Evolutionary conservation across 2,888 invertebrate genomes (phyloP).

Genomic region (Cataglyphis livida): DNA sequence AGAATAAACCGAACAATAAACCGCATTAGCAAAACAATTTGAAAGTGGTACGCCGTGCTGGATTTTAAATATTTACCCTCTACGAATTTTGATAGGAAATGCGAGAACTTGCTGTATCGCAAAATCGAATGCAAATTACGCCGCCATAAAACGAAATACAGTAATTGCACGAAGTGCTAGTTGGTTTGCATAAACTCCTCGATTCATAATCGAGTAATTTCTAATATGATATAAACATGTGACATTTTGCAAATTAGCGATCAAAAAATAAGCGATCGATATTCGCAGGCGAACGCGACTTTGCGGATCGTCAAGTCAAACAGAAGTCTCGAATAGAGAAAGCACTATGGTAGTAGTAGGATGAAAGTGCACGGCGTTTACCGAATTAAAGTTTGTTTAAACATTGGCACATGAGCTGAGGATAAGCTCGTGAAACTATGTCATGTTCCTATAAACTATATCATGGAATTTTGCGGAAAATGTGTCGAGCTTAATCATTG

Average conservation of each 20-base stretch:
- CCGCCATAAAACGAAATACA: neutral
- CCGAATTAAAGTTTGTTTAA: conserved; percentile 66
- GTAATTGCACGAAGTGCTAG: neutral
- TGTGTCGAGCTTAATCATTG: conserved; percentile 4
- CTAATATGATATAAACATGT: conserved; percentile 13
- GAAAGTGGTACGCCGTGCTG: neutral
- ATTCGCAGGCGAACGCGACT: neutral
- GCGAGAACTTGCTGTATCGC: neutral
- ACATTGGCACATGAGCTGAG: conserved; percentile 55
- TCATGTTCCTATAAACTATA: conserved; percentile 15
- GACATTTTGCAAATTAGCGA: neutral
- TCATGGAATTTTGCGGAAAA: neutral
- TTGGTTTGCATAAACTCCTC: neutral
- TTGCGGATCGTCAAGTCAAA: conserved; percentile 56
- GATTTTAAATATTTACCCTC: conserved; percentile 29
- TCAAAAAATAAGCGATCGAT: neutral
- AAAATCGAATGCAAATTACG: conserved; percentile 37
- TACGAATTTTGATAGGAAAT: conserved; percentile 24
- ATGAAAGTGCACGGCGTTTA: conserved; percentile 50
- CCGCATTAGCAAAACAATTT: conserved; percentile 20
- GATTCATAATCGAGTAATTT: neutral
- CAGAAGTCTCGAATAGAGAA: conserved; percentile 48
- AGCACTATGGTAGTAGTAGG: conserved; percentile 35
- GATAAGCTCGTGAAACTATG: conserved; percentile 23
- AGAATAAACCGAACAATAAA: conserved; percentile 1